Evolutionary conservation across 2,888 invertebrate species (phyloP), one percentile per base, ranked within the genome.

Genomic region (Globia sparganii): DNA sequence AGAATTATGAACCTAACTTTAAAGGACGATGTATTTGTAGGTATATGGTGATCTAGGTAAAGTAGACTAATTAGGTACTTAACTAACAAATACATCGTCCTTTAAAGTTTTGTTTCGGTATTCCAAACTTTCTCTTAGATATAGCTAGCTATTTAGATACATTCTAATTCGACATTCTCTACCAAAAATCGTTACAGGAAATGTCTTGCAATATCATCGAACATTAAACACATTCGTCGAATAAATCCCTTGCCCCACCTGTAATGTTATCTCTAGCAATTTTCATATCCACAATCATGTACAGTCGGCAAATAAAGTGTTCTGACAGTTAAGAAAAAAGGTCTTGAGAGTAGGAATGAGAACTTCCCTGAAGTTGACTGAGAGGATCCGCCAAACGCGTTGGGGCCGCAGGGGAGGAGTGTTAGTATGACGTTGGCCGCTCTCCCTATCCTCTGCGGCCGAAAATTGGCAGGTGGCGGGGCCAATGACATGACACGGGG

Each of bases 221-320:
- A 75, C 69, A 68, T 75, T 71, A 78, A 74, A 68, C 53, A 78
- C 82, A 75, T 75, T 28, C 72, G 62, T 37, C 67, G 74, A 67
- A 80, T 83, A 77, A 79, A 81, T 72, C 72, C 76, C 67, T 61
- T 68, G 59, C 11, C 64, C 66, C 34, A 70, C 87, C 78, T 82
- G 81, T 83, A 81, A 86, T 71, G 74, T 78, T 80, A 88, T 89
- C 81, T 88, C 70, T 74, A 25, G 31, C 72, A 66, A 81, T 80
- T 81, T 81, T 82, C 78, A 81, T 85, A 82, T 79, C 75, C 67
- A 49, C 67, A 40, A n/a, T 15, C 56, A 34, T 34, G 83, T 78
- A 78, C 83, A 59, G 40, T 82, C 58, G 25, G 28, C 28, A 0
- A 34, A 9, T 4, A 59, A 82, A 49, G 18, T 15, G 13, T 0